A percentile compares a stretch with the other conserved stretches of the same genome.
Evolutionary conservation across 2,797 vertebrate species (phyloP).

Genomic region (Pithecia hirsuta): DNA sequence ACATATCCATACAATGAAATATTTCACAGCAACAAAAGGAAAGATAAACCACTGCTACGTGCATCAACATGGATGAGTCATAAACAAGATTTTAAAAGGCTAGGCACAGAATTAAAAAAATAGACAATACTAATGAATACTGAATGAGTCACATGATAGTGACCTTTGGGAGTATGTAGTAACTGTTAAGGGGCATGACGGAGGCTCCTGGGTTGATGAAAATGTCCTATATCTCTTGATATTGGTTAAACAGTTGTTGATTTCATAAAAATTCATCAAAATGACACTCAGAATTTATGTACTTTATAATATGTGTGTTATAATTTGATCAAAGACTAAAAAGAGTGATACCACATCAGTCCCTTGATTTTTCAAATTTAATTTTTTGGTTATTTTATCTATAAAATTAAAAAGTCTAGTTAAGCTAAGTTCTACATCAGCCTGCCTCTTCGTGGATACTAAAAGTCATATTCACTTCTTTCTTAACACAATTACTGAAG

Average conservation of each 20-base stretch:
- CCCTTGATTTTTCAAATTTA: not conserved
- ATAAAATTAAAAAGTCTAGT: not conserved
- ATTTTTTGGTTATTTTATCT: not conserved
- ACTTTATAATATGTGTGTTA: slow-evolving; percentile 4
- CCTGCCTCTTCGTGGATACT: not conserved
- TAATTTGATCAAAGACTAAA: slow-evolving; percentile 37
- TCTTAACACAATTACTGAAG: slow-evolving; percentile 3
- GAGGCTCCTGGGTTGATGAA: not conserved
- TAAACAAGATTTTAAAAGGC: slow-evolving; percentile 5
- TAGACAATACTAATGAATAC: not conserved
- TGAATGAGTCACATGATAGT: slow-evolving; percentile 5
- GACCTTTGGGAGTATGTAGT: not conserved
- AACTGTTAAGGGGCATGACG: not conserved
- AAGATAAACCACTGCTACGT: not conserved
- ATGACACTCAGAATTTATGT: slow-evolving; percentile 15
- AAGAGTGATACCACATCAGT: not conserved
- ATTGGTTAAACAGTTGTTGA: not conserved
- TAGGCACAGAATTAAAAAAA: not conserved
- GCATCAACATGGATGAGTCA: not conserved
- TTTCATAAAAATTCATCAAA: slow-evolving; percentile 29
- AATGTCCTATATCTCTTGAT: slow-evolving; percentile 1
- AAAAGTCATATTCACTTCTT: not conserved
- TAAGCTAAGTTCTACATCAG: not conserved
- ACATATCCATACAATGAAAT: not conserved
- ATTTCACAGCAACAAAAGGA: slow-evolving; percentile 15